Base-by-base conservation (phyloP, 2,797 vertebrate genomes). In the Pteropus rufus region DNA sequence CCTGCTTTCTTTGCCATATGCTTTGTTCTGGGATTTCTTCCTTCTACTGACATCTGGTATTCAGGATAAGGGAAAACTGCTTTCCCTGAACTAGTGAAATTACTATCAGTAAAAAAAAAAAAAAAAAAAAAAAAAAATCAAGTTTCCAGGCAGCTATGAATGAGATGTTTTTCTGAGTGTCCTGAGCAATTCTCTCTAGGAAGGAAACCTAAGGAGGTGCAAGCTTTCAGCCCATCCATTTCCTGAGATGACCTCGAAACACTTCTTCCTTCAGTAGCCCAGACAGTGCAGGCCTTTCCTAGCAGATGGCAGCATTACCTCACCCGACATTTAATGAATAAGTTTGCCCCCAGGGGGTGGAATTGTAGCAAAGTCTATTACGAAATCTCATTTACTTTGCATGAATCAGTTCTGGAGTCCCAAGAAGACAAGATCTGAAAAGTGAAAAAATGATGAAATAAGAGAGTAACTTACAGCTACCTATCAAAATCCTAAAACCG, bases 361-460 rank as follows among this genome's bases (percentile, higher is more conserved):
- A 39, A 95, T 96, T 90, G 95, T 46, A 88, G 54, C 65, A 67
- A 91, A 97, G 96, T 75, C 49, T 85, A 52, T 97, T 97, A 95
- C 1, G 65, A 96, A 97, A 95, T 92, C 36, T 95, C 62, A 88
- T 60, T 95, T 91, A 0, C 41, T 97, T 96, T 82, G 96, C 84
- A 89, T 89, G 34, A 85, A 88, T 96, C 56, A 0, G 52, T 92
- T 90, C 73, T 84, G 93, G 95, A 97, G 84, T 54, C 72, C 49
- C 0, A 29, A 97, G 89, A 97, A 97, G 93, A 97, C 85, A 88
- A 94, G 70, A 64, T 52, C 79, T 91, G 97, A 91, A 90, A 86
- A 91, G 69, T 41, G 49, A 87, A 62, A 79, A 93, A 70, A 56
- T 87, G 85, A 18, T 36, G 31, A 41, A 31, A 39, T 41, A 67